These are phyloP conservation scores for Sebastes oblongus DNA, from an alignment of 2,797 vertebrate genomes.

Conservation along the genomic window DNA sequence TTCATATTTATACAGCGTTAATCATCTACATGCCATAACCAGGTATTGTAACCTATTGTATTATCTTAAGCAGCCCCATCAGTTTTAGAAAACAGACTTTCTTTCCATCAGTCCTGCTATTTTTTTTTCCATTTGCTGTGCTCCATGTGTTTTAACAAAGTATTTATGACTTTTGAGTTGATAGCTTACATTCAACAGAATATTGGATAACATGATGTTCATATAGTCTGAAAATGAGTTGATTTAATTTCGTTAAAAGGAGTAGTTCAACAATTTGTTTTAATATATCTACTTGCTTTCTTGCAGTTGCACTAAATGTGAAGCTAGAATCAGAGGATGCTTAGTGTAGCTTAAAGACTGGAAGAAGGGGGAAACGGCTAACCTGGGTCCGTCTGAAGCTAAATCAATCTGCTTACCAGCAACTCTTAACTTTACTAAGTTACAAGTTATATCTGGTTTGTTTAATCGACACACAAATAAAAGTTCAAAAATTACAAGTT, in stretches of 20 bases:
- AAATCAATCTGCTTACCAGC: neutral
- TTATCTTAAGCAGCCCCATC: constrained; percentile 6
- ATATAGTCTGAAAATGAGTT: neutral
- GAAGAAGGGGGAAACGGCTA: neutral
- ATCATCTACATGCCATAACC: constrained; percentile 22
- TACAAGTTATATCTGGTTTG: neutral
- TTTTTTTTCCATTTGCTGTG: neutral
- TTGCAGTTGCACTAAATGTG: neutral
- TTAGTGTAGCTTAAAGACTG: neutral
- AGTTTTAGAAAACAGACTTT: constrained; percentile 4
- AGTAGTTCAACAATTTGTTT: neutral
- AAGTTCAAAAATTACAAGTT: neutral
- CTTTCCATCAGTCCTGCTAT: neutral
- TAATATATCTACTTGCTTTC: neutral
- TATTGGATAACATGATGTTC: neutral
- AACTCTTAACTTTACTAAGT: neutral
- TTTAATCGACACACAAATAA: neutral
- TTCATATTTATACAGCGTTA: constrained; percentile 48
- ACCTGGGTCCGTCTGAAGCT: neutral
- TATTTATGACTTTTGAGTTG: neutral
- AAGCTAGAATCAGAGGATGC: neutral
- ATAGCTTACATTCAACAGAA: neutral
- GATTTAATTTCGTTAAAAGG: neutral
- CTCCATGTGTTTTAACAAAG: neutral
- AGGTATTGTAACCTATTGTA: constrained; percentile 44